phyloP scores from a whole-genome alignment of 2,888 invertebrate species.

The Anthoptus insignis region DNA sequence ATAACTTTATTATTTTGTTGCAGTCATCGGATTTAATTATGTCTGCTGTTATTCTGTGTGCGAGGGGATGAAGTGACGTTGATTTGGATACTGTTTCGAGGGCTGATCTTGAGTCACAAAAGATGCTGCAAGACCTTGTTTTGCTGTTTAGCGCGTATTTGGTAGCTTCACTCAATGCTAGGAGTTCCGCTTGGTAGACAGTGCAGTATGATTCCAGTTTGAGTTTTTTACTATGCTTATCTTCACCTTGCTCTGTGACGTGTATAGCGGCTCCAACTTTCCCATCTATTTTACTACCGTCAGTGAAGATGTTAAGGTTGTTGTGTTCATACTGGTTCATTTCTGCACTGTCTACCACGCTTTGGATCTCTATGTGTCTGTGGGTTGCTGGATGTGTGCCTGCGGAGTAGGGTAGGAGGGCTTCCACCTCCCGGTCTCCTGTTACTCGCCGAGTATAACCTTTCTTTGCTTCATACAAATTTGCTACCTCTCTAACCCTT shows the following conservation, averaged over 20 bases:
- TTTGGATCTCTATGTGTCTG: neutral
- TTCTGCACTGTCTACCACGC: neutral
- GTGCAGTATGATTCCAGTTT: conserved; percentile 15
- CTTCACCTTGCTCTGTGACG: neutral
- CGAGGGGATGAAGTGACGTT: neutral
- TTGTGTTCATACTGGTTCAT: neutral
- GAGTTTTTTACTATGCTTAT: neutral
- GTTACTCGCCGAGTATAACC: neutral
- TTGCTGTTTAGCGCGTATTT: neutral
- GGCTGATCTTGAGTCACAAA: conserved; percentile 4
- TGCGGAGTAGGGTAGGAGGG: neutral
- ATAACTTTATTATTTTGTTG: conserved; percentile 12
- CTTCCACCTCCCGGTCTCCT: neutral
- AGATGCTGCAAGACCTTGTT: neutral
- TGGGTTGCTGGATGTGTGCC: conserved; percentile 1
- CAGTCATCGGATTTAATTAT: neutral
- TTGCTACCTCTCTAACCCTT: neutral
- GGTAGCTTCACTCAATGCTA: neutral
- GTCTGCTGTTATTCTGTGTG: neutral
- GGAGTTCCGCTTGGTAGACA: conserved; percentile 10
- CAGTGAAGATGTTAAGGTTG: neutral
- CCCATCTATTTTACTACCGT: neutral
- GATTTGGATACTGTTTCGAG: neutral
- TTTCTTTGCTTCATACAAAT: neutral
- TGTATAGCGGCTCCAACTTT: neutral